Evolutionary conservation across 1,140 invertebrate genomes (phyloP).

Genomic region (Brachionus sp.): DNA sequence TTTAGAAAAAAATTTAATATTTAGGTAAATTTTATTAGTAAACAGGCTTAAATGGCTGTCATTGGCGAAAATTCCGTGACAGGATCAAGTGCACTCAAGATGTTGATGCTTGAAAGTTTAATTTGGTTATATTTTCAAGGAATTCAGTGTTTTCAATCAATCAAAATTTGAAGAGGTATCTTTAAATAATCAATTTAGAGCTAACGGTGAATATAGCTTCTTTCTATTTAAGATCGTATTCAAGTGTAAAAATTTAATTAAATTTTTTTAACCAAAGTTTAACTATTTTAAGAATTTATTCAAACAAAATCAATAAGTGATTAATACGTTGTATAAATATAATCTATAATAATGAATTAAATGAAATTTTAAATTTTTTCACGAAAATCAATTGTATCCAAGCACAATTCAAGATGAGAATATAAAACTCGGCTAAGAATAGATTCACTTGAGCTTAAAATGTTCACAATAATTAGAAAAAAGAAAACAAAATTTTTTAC

Average conservation of each 20-base stretch:
- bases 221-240: constrained; percentile 4
- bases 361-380: background rate
- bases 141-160: background rate
- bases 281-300: constrained; percentile 42
- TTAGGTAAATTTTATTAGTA: background rate
- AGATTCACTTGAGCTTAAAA: constrained; percentile 7
- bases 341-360: background rate
- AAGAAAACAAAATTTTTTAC: background rate
- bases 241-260: constrained; percentile 34
- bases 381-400: background rate
- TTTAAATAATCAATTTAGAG: background rate
- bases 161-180: constrained; percentile 10
- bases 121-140: background rate
- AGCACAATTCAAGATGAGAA: background rate
- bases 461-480: background rate
- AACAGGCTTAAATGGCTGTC: background rate
- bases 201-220: background rate
- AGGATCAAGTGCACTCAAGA: background rate
- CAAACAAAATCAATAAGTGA: constrained; percentile 12
- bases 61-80: background rate
- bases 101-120: background rate
- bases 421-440: background rate
- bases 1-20: background rate
- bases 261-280: constrained; percentile 6
- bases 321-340: constrained; percentile 11